Base-by-base conservation (phyloP, 2,113 vertebrate species). In the Brevimyrus niger region DNA sequence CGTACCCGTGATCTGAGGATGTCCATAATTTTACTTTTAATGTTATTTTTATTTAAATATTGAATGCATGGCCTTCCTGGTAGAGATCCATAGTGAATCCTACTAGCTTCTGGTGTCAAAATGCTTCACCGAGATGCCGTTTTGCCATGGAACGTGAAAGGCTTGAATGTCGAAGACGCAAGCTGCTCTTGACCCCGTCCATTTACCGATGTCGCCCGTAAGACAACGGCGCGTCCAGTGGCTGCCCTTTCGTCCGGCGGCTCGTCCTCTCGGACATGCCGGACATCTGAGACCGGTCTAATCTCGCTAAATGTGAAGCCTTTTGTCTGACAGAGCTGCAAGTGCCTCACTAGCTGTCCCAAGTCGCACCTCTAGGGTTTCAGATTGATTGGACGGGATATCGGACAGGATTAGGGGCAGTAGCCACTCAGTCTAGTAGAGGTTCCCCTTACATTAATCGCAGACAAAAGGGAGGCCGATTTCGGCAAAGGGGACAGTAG, bases 361-460 rank as follows among this genome's bases (percentile, higher is more conserved):
- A 96, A 96, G 96, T 94, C 94, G 92, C 93, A 89, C 93, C 91
- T 96, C 97, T 99, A 96, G 4, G 92, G 95, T 98, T 98, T 97
- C 98, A 97, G 96, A 96, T 96, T 96, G 96, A 97, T 97, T 98
- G 95, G 95, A 95, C 96, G 95, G 96, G 95, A 96, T 97, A 97
- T 98, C 97, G 96, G 95, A 93, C 61, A 94, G 97, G 98, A 99
- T 99, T 99, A 99, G 95, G 94, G 94, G 92, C 92, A 94, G 97
- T 97, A 98, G 98, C 97, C 98, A 93, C 95, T 94, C 96, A 97
- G 98, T 98, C 98, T 99, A 98, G 97, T 98, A 97, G 96, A 95
- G 93, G 96, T 97, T 98, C 97, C 96, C 94, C 96, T 98, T 97
- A 96, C 97, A 96, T 95, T 94, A 96, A 96, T 95, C 92, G 92